Conservation (phyloP, 1,140 invertebrate species). For the Contarinia nasturtii region DNA sequence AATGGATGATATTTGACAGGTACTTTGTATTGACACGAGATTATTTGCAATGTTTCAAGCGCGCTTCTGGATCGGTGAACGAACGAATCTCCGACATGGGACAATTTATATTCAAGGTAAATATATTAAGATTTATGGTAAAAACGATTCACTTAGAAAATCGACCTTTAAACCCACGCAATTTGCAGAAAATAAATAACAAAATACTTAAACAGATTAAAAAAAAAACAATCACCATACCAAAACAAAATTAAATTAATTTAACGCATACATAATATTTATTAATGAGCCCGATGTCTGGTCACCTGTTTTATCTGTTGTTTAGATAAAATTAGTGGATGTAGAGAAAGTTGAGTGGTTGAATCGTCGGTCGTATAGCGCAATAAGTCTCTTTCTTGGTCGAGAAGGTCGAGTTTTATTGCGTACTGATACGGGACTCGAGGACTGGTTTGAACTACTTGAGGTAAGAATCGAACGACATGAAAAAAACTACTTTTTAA, state of each 20-base stretch:
- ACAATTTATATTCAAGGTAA: slow-evolving; percentile 47
- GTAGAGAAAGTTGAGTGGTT: slow-evolving; percentile 44
- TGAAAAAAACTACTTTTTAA: background rate
- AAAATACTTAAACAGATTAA: too few species aligned
- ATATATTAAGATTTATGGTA: too few species aligned
- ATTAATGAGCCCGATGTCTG: too few species aligned
- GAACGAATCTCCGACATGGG: slow-evolving; percentile 49
- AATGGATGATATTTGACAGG: slow-evolving; percentile 7
- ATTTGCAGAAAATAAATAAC: too few species aligned
- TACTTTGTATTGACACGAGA: slow-evolving; percentile 48
- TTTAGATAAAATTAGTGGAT: slow-evolving; percentile 39
- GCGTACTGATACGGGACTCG: slow-evolving; percentile 29
- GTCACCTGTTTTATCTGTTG: too few species aligned
- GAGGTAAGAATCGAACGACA: slow-evolving; percentile 14
- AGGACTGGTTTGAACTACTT: slow-evolving; percentile 39
- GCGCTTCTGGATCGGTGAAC: slow-evolving; percentile 30
- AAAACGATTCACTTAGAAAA: too few species aligned
- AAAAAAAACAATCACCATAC: too few species aligned
- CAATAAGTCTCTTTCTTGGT: slow-evolving; percentile 29
- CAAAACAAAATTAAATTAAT: too few species aligned
- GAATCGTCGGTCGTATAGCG: slow-evolving; percentile 36
- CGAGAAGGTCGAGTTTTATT: slow-evolving; percentile 36
- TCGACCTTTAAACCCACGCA: too few species aligned
- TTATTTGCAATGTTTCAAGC: slow-evolving; percentile 48
- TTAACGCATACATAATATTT: too few species aligned